Percentiles rank a stretch among this genome's conserved stretches.
Conservation (phyloP, 2,113 vertebrate genomes). For the Ancistrus triradiatus region DNA sequence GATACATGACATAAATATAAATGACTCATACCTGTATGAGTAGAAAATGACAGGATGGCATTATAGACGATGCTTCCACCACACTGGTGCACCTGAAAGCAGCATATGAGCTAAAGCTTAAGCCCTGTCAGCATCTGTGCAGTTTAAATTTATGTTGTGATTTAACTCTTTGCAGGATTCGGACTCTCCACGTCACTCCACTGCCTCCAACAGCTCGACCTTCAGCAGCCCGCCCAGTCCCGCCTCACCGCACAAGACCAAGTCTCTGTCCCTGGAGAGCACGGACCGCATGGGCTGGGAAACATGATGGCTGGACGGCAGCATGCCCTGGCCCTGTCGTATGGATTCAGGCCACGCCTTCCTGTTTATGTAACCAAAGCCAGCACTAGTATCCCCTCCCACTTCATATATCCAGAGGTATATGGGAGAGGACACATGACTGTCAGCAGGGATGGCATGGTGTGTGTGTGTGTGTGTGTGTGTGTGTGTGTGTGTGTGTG, state of each 20-base stretch:
- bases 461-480: slow-evolving; percentile 18
- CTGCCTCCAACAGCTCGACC: slow-evolving; percentile 97
- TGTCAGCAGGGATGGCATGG: not conserved
- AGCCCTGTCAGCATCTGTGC: not conserved
- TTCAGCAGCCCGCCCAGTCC: slow-evolving; percentile 98
- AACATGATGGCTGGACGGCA: slow-evolving; percentile 78
- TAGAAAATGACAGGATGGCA: too few relatives aligned
- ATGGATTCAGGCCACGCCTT: slow-evolving; percentile 13
- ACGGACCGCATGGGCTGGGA: slow-evolving; percentile 93
- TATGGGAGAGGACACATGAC: not conserved
- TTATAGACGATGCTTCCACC: too few relatives aligned
- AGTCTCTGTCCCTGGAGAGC: slow-evolving; percentile 94
- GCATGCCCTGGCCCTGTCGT: slow-evolving; percentile 45
- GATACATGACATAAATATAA: too few relatives aligned
- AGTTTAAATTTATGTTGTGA: not conserved
- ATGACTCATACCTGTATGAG: too few relatives aligned
- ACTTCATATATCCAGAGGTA: too few relatives aligned
- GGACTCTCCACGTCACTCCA: slow-evolving; percentile 94
- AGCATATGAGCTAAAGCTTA: not conserved
- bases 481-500: slow-evolving; percentile 18
- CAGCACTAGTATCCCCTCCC: slow-evolving; percentile 26
- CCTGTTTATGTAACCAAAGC: slow-evolving; percentile 58
- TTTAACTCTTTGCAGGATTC: slow-evolving; percentile 78
- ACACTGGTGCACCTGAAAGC: too few relatives aligned
- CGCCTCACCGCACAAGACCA: slow-evolving; percentile 90